These are phyloP conservation scores for Oedothorax gibbosus DNA, from an alignment of 1,140 invertebrate genomes.

Conservation along the genomic window DNA sequence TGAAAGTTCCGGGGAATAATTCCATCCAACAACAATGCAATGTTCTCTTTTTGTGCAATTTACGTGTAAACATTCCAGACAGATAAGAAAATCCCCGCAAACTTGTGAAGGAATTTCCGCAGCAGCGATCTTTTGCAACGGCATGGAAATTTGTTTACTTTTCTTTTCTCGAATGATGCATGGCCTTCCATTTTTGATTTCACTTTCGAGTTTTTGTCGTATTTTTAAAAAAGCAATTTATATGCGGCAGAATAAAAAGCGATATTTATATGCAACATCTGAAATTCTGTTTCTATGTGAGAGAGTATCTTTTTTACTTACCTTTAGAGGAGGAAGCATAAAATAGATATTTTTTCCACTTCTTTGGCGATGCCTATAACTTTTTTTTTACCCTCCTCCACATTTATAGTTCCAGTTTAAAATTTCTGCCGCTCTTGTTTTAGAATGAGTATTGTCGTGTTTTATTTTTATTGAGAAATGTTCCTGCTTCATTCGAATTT, in stretches of 20 bases:
- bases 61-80: not conserved
- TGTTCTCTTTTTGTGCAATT: not conserved
- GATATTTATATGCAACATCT: conserved; percentile 11
- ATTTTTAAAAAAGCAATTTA: conserved; percentile 29
- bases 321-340: not conserved
- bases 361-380: not conserved
- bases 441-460: conserved; percentile 37
- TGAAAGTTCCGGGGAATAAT: not conserved
- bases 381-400: not conserved
- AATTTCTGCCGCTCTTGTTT: conserved; percentile 1
- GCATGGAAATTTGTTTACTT: conserved; percentile 15
- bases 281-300: not conserved
- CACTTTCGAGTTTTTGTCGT: conserved; percentile 20
- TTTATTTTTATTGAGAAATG: conserved; percentile 1
- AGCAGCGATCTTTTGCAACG: not conserved
- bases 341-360: not conserved
- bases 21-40: not conserved
- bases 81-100: not conserved
- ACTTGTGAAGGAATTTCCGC: not conserved
- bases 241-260: conserved; percentile 31
- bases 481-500: not conserved
- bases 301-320: not conserved
- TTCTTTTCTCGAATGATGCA: not conserved
- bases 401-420: not conserved
- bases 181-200: conserved; percentile 8